Evolutionary conservation across 2,888 invertebrate genomes (phyloP), one percentile per base, ranked within the genome.

Genomic region (Chaitophorus viminalis): DNA sequence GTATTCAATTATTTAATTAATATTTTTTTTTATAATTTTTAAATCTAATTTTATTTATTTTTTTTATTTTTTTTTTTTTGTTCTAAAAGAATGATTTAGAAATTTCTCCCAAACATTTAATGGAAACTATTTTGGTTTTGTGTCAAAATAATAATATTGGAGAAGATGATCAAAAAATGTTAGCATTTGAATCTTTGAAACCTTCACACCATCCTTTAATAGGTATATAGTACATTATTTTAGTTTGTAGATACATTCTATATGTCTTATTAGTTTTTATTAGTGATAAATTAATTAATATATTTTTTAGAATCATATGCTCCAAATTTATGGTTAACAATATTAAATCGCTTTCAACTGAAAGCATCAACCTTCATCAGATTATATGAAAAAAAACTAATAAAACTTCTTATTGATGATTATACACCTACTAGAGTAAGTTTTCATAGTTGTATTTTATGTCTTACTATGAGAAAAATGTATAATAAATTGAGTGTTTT

Each of bases 181-280:
- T 89, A 17, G 88, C 83, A 29, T 79, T 88, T 87, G 95, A 94
- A 88, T 92, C 95, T 9, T 91, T 98, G 46, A 92, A 95, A 25
- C 93, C 95, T 74, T 93, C 95, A 82, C 96, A 97, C 92, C 95
- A 97, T 91, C 95, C 96, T 2, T 93, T 94, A 70, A 93, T 95
- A 70, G 91, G 92, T 93, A 90, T 90, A 46, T 17, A 52, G 18
- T 68, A 52, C 9, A 36, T 25, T 36, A 52, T 74, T 65, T 31
- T 5, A 46, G 39, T 39, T 39, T 9, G 39, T 39, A 9, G 11
- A 39, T 39, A 8, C 8, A 39, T 39, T 39, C 39, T 39, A 5
- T 39, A n/a, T n/a, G n/a, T n/a, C n/a, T n/a, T n/a, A n/a, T n/a
- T n/a, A n/a, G n/a, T n/a, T 70, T 9, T 70, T 54, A 1, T 81